Percentiles rank a stretch among this genome's conserved stretches.
These are phyloP conservation scores for Spheniscus humboldti DNA, from an alignment of 2,797 vertebrate genomes.

Conservation along the genomic window DNA sequence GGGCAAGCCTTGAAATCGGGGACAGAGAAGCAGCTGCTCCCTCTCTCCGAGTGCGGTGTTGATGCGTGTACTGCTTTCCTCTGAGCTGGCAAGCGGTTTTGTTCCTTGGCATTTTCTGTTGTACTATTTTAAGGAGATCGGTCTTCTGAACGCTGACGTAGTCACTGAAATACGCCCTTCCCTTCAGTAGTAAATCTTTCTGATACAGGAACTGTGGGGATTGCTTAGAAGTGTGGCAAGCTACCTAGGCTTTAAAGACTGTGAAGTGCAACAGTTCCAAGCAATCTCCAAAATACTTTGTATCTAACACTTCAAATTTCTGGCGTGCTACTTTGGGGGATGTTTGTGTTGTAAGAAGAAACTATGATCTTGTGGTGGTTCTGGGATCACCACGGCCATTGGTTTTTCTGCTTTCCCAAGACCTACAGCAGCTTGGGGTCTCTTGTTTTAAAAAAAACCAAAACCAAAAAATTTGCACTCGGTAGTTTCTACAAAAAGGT, in stretches of 20 bases:
- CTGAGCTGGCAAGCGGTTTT: background rate
- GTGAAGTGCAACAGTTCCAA: background rate
- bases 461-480: background rate
- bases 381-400: background rate
- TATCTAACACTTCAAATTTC: background rate
- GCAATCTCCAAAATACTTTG: background rate
- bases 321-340: background rate
- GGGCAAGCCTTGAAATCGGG: background rate
- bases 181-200: background rate
- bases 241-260: background rate
- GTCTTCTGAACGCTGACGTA: background rate
- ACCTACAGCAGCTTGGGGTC: background rate
- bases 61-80: background rate
- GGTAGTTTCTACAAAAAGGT: background rate
- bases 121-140: background rate
- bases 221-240: background rate
- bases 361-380: background rate
- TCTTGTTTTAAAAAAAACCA: background rate
- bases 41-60: accelerated
- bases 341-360: background rate
- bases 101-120: background rate
- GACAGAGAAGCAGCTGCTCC: background rate
- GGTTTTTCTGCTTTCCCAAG: background rate
- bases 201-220: background rate
- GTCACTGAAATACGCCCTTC: background rate